Evolutionary conservation across 2,888 invertebrate species (phyloP).

Genomic region (Drosophila yooni): DNA sequence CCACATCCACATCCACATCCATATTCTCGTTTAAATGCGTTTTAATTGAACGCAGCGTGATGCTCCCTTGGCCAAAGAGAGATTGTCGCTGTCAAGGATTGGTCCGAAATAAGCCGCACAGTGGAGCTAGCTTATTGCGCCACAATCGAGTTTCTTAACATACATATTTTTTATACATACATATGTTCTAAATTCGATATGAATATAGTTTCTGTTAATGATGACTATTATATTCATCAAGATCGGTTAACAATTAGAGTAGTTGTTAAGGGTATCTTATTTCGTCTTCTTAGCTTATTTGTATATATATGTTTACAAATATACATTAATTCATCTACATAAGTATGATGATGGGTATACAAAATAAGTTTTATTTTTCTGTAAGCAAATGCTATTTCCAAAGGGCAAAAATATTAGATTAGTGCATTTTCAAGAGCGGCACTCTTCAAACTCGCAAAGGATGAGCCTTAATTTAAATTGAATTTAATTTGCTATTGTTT

Average conservation of each 20-base stretch:
- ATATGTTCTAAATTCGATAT: neutral
- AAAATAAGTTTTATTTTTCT: neutral
- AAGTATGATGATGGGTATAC: neutral
- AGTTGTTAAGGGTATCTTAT: neutral
- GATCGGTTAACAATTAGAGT: neutral
- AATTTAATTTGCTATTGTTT: neutral
- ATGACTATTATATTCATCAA: neutral
- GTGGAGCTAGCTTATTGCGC: neutral
- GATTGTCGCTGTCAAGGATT: conserved; percentile 14
- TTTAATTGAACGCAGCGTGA: conserved; percentile 80
- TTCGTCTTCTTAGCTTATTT: too few relatives aligned
- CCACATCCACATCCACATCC: conserved; percentile 4
- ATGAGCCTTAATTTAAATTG: neutral
- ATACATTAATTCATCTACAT: neutral
- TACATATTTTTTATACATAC: too few relatives aligned
- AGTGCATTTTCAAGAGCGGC: neutral
- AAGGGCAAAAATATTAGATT: neutral
- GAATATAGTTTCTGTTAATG: neutral
- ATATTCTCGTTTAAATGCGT: conserved; percentile 70
- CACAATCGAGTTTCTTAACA: neutral
- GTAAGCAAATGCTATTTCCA: too few relatives aligned
- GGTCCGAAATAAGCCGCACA: neutral
- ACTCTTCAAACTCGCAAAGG: too few relatives aligned
- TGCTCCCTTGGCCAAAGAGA: conserved; percentile 17
- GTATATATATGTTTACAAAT: neutral